Evolutionary conservation across 2,797 vertebrate species (phyloP), one percentile per base, ranked within the genome.

Genomic region (Myoxocephalus aenaeus): DNA sequence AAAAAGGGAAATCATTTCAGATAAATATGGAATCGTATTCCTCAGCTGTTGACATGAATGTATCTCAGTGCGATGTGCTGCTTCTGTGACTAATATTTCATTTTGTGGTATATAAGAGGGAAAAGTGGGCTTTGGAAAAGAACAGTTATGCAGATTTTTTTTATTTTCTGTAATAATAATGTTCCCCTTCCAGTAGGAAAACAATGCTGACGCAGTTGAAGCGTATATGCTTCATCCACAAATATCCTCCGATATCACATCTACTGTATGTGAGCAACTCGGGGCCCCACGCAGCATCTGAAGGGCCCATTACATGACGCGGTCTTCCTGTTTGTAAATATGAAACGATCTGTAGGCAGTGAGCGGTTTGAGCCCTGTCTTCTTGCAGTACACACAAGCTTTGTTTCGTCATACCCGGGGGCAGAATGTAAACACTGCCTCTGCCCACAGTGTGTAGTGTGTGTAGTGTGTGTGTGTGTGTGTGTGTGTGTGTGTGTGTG

Each of bases 391-490:
- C 78, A 89, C 51, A 48, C 81, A 81, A 77, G 75, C 78, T 78
- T 90, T 80, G 82, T 87, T 77, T 87, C 44, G 78, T 79, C 64
- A 34, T 46, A 57, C 69, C 64, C 66, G 3, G 58, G 81, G 83
- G 83, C 79, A 77, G 70, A 80, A 75, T 85, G 80, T 90, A 90
- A 93, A 92, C 88, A 86, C 76, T 44, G 80, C 68, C 76, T 84
- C 77, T 83, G 80, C 78, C 83, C 79, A 81, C 79, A 64, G 51
- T 80, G 36, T 81, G 69, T 72, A 51, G 25, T 27, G 25, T 4
- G n/a, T 32, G 32, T 32, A 32, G 40, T 15, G 9, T 61, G 71
- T 75, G 29, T 84, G 48, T 75, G 70, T 17, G 59, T 62, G 66
- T 66, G 25, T 69, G 22, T 80, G 27, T 70, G 61, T 81, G 8